These are phyloP conservation scores for Caenorhabditis sp. DNA, from an alignment of 2,888 invertebrate genomes.

Conservation along the genomic window DNA sequence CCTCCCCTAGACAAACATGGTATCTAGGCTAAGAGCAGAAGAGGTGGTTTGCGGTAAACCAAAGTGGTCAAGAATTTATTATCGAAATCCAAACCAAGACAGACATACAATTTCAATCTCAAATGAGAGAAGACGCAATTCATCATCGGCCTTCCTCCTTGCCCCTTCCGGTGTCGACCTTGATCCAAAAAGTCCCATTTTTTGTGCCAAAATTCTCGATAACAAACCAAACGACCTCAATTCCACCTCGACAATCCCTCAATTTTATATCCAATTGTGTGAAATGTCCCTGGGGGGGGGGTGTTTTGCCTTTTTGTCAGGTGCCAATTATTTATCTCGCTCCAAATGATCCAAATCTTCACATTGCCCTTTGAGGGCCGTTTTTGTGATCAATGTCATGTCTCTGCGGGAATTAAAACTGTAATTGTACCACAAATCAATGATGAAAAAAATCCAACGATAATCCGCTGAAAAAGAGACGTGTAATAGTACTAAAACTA, in stretches of 20 bases:
- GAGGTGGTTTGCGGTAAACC: constrained; percentile 36
- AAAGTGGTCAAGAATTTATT: too few species aligned
- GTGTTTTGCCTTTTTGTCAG: not conserved
- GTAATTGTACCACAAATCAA: not conserved
- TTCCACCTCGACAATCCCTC: too few species aligned
- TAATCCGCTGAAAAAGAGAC: constrained; percentile 37
- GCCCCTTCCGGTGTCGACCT: constrained; percentile 42
- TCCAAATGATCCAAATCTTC: constrained; percentile 27
- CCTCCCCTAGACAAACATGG: not conserved
- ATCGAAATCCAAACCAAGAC: too few species aligned
- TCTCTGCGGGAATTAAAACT: too few species aligned
- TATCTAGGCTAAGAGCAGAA: constrained; percentile 35
- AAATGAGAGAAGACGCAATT: constrained; percentile 58
- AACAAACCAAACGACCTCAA: constrained; percentile 50
- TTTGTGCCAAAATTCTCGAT: constrained; percentile 51
- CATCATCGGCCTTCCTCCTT: constrained; percentile 45
- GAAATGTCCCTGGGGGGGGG: not conserved
- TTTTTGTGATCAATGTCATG: too few species aligned
- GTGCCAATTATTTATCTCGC: constrained; percentile 62
- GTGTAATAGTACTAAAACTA: too few species aligned
- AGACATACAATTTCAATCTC: constrained; percentile 41
- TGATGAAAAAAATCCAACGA: constrained; percentile 32
- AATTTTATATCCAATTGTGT: too few species aligned
- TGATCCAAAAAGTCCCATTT: constrained; percentile 56
- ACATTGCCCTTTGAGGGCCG: not conserved